Evolutionary conservation across 2,797 vertebrate species (phyloP).

Genomic region (Halcyon leucocephala): DNA sequence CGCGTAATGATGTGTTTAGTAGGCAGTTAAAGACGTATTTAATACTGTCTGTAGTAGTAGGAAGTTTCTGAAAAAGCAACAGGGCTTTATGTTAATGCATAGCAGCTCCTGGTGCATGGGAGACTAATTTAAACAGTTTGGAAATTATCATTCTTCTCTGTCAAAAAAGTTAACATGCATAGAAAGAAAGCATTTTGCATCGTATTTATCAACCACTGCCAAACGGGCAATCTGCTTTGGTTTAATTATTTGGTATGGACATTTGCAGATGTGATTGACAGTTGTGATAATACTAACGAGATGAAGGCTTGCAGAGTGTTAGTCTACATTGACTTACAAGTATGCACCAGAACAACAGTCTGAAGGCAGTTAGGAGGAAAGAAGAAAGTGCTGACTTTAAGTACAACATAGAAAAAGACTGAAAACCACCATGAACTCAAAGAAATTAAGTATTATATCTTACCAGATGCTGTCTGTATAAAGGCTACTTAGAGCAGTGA

Average conservation of each 20-base stretch:
- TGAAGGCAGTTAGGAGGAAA: not conserved
- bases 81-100: not conserved
- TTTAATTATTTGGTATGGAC: not conserved
- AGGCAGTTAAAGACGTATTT: not conserved
- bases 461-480: not conserved
- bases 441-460: not conserved
- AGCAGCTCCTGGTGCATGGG: not conserved
- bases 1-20: not conserved
- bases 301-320: not conserved
- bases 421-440: not conserved
- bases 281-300: not conserved
- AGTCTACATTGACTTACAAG: not conserved
- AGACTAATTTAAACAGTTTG: slow-evolving; percentile 13
- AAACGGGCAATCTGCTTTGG: not conserved
- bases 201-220: not conserved
- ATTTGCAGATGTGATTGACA: not conserved
- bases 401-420: not conserved
- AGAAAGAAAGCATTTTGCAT: slow-evolving; percentile 10
- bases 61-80: not conserved
- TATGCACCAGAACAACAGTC: not conserved
- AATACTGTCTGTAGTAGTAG: not conserved
- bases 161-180: not conserved
- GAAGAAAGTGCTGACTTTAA: not conserved
- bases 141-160: slow-evolving; percentile 9
- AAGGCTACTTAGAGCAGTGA: not conserved